Percentiles rank a stretch among this genome's conserved stretches.
Conservation (phyloP, 2,888 invertebrate species). For the Sturmia bella region DNA sequence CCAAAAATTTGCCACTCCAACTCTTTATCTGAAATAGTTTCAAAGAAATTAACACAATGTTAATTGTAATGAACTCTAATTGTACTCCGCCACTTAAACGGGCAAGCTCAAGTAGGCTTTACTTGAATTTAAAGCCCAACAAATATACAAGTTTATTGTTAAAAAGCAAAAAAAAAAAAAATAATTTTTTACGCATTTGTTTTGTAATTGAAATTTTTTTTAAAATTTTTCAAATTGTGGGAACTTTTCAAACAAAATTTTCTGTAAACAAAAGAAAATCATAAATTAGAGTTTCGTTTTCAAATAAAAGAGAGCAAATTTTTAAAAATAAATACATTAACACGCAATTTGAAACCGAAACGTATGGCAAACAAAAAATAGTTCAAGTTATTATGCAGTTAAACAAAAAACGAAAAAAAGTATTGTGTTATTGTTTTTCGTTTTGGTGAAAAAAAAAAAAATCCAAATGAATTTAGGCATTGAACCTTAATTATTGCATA, state of each 20-base stretch:
- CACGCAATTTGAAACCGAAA: constrained; percentile 46
- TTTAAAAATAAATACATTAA: constrained; percentile 26
- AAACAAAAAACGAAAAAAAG: background rate
- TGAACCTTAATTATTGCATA: constrained; percentile 54
- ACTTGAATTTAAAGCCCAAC: background rate
- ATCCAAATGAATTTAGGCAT: constrained; percentile 44
- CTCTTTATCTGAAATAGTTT: background rate
- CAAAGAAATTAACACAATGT: constrained; percentile 43
- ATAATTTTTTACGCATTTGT: constrained; percentile 50
- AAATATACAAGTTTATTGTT: constrained; percentile 28
- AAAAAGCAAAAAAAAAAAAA: background rate
- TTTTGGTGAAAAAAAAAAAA: background rate
- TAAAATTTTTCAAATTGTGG: constrained; percentile 38
- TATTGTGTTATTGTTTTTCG: background rate
- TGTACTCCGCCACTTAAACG: background rate
- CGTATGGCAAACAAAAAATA: constrained; percentile 8
- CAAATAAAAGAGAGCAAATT: constrained; percentile 20
- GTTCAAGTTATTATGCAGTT: constrained; percentile 41
- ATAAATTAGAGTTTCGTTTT: constrained; percentile 4
- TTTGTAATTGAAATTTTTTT: constrained; percentile 32
- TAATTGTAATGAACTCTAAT: constrained; percentile 44
- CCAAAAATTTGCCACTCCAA: too few species aligned
- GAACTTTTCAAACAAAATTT: constrained; percentile 29
- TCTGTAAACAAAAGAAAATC: constrained; percentile 35
- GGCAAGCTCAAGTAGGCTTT: constrained; percentile 4